A percentile compares a stretch with the other conserved stretches of the same genome.
Evolutionary conservation across 2,113 vertebrate species (phyloP).

Genomic region (Eubucco bourcierii): DNA sequence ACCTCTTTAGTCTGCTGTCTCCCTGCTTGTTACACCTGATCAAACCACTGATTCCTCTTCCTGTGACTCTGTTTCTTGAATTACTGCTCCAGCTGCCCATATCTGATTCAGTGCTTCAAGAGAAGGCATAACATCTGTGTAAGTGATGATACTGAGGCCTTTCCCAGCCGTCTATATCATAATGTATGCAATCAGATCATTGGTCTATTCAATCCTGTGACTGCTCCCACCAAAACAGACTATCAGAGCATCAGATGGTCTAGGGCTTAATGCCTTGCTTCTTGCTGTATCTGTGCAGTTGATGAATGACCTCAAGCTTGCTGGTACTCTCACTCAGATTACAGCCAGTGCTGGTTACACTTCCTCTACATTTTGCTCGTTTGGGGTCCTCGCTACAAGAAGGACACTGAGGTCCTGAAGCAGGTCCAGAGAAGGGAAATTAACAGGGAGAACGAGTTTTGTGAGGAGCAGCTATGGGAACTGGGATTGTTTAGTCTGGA

Average conservation of each 20-base stretch:
- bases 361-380: neutral
- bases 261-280: neutral
- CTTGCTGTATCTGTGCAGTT: neutral
- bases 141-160: neutral
- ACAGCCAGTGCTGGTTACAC: neutral
- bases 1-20: neutral
- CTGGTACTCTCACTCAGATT: neutral
- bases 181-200: neutral
- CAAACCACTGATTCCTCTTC: neutral
- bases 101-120: neutral
- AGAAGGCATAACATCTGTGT: neutral
- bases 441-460: too few relatives aligned
- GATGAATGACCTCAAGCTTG: neutral
- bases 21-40: neutral
- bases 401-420: too few relatives aligned
- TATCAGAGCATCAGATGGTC: neutral
- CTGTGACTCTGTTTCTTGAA: neutral
- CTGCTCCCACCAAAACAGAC: neutral
- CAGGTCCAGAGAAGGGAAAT: too few relatives aligned
- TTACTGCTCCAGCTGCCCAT: neutral
- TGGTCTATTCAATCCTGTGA: neutral
- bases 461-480: too few relatives aligned
- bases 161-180: neutral
- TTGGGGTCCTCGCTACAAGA: too few relatives aligned
- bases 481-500: too few relatives aligned